Percentiles rank a stretch among this genome's conserved stretches.
phyloP scores from a whole-genome alignment of 2,888 invertebrate genomes.

The Trissonchulus latispiculum region DNA sequence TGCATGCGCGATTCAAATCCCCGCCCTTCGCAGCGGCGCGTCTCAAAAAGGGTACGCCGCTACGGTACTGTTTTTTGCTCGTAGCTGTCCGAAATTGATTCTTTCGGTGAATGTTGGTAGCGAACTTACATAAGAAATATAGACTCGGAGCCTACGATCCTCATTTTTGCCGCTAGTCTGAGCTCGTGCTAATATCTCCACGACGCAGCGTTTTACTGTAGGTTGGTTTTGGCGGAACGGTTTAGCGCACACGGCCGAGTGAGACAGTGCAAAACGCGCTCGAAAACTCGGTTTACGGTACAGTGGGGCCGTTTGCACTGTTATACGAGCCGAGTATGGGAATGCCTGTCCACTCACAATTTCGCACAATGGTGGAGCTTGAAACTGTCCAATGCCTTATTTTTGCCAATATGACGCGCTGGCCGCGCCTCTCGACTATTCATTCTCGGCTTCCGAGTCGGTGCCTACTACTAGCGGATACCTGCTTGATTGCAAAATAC shows the following conservation, averaged over 20 bases:
- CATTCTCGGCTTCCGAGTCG: constrained; percentile 36
- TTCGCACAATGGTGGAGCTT: constrained; percentile 30
- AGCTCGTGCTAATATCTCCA: no score
- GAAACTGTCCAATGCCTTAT: constrained; percentile 25
- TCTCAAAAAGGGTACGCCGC: not conserved
- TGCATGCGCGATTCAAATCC: not conserved
- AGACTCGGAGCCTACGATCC: no score
- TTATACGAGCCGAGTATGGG: not conserved
- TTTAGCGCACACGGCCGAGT: no score
- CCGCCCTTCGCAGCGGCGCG: constrained; percentile 5
- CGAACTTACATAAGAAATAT: no score
- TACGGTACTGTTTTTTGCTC: no score
- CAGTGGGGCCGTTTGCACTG: not conserved
- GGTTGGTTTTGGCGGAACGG: no score
- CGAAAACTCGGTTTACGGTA: not conserved
- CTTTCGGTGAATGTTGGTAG: no score
- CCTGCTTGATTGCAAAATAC: constrained; percentile 33
- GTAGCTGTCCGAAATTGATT: no score
- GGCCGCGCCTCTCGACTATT: constrained; percentile 30
- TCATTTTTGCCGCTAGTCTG: no score
- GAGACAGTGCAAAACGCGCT: not conserved
- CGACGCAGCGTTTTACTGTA: no score
- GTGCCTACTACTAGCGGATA: constrained; percentile 37
- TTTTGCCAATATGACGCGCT: constrained; percentile 36
- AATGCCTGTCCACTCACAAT: constrained; percentile 16